Percentiles rank a stretch among this genome's conserved stretches.
phyloP scores from a whole-genome alignment of 2,797 vertebrate species.

The Bradypodion ventrale region DNA sequence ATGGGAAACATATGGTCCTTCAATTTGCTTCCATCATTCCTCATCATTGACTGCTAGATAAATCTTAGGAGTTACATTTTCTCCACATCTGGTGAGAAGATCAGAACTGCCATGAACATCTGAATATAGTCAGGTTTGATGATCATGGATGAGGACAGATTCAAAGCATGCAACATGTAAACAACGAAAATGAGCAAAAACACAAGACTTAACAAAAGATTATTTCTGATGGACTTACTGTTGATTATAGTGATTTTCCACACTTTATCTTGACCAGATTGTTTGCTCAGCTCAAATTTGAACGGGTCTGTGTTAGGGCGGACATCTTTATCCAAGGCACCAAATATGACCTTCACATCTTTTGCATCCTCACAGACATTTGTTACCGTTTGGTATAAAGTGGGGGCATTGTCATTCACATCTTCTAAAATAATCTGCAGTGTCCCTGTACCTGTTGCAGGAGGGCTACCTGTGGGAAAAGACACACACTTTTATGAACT shows the following conservation, averaged over 20 bases:
- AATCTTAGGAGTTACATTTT: not conserved
- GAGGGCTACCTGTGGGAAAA: constrained; percentile 81
- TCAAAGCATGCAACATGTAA: not conserved
- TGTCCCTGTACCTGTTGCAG: constrained; percentile 92
- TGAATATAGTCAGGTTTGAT: not conserved
- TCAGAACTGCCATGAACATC: not conserved
- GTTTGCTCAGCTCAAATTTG: constrained; percentile 92
- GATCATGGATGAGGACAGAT: not conserved
- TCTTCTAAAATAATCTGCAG: constrained; percentile 90
- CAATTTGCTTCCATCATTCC: not conserved
- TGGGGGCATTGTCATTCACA: constrained; percentile 92
- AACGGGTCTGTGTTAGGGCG: constrained; percentile 92
- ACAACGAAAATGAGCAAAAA: not conserved
- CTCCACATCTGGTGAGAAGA: not conserved
- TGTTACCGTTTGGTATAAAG: constrained; percentile 86
- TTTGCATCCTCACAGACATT: constrained; percentile 90
- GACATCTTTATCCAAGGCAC: constrained; percentile 90
- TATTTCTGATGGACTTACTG: constrained; percentile 79
- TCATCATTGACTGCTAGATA: not conserved
- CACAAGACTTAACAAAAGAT: not conserved
- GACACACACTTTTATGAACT: constrained; percentile 35
- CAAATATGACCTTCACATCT: constrained; percentile 87
- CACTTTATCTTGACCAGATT: constrained; percentile 87
- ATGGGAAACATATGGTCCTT: no score
- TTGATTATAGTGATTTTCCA: constrained; percentile 94